Conservation (phyloP, 2,888 invertebrate species). For the Acleris cristana region DNA sequence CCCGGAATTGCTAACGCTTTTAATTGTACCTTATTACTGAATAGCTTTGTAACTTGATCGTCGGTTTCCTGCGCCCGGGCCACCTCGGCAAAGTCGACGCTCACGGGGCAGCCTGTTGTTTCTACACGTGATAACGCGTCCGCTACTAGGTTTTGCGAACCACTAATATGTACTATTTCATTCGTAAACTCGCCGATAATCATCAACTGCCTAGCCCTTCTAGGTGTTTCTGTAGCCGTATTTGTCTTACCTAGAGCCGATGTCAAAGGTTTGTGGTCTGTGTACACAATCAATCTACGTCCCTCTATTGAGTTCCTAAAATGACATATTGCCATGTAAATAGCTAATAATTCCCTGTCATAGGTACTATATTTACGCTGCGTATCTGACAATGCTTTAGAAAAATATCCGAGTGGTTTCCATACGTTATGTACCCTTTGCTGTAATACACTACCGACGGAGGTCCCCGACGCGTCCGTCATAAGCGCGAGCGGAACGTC, state of each 20-base stretch:
- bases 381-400: slow-evolving; percentile 38
- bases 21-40: slow-evolving; percentile 27
- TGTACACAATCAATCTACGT: slow-evolving; percentile 2
- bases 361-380: slow-evolving; percentile 41
- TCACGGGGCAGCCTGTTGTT: slow-evolving; percentile 1
- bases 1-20: slow-evolving; percentile 28
- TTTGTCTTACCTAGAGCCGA: neutral
- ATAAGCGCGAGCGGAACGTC: slow-evolving; percentile 33
- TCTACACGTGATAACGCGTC: slow-evolving; percentile 41
- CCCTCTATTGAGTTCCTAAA: slow-evolving; percentile 40
- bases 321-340: slow-evolving; percentile 39
- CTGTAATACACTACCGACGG: slow-evolving; percentile 42
- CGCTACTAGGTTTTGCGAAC: slow-evolving; percentile 38
- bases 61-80: slow-evolving; percentile 31
- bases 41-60: slow-evolving; percentile 32
- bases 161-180: slow-evolving; percentile 38
- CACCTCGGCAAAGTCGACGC: neutral
- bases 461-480: slow-evolving; percentile 41
- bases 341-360: slow-evolving; percentile 43
- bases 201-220: slow-evolving; percentile 39
- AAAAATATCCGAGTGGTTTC: slow-evolving; percentile 42
- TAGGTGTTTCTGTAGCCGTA: slow-evolving; percentile 36
- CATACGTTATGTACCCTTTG: slow-evolving; percentile 32
- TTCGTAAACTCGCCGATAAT: slow-evolving; percentile 44
- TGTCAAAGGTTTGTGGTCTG: slow-evolving; percentile 7